A percentile compares a stretch with the other conserved stretches of the same genome.
Evolutionary conservation across 2,113 vertebrate species (phyloP).

Genomic region (Sciurus niger): DNA sequence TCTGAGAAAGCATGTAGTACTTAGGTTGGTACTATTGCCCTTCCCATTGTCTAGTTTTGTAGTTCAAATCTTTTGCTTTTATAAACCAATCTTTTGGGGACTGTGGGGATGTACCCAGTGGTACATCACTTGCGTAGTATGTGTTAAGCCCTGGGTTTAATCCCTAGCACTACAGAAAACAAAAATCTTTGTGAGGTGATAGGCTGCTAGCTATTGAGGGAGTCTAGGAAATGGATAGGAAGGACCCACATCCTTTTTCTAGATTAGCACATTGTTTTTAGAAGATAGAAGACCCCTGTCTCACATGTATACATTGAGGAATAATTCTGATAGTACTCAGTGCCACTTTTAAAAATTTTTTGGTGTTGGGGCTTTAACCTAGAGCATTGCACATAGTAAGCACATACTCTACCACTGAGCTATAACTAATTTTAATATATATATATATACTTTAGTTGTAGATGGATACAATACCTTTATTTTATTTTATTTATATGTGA

Average conservation of each 20-base stretch:
- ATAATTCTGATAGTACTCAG: neutral
- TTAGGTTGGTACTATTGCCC: neutral
- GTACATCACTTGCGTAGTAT: too few species aligned
- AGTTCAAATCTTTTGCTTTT: neutral
- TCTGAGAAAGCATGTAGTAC: neutral
- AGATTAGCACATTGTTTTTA: too few species aligned
- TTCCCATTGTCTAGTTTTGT: neutral
- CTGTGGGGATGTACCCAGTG: too few species aligned
- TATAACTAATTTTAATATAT: too few species aligned
- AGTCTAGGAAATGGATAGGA: neutral
- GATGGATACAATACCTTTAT: too few species aligned
- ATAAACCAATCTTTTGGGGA: neutral
- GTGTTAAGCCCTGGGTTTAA: too few species aligned
- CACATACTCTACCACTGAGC: too few species aligned
- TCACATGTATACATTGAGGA: neutral
- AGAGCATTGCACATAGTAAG: neutral
- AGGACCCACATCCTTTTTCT: neutral
- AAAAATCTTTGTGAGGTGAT: neutral
- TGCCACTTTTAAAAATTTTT: neutral
- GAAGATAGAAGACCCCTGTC: neutral
- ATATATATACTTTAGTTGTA: too few species aligned
- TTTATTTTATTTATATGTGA: too few species aligned
- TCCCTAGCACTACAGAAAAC: too few species aligned
- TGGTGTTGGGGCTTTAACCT: neutral
- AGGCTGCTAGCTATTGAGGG: neutral